Percentiles rank a stretch among this genome's conserved stretches.
Evolutionary conservation across 1,140 invertebrate genomes (phyloP).

Genomic region (Episyrphus balteatus): DNA sequence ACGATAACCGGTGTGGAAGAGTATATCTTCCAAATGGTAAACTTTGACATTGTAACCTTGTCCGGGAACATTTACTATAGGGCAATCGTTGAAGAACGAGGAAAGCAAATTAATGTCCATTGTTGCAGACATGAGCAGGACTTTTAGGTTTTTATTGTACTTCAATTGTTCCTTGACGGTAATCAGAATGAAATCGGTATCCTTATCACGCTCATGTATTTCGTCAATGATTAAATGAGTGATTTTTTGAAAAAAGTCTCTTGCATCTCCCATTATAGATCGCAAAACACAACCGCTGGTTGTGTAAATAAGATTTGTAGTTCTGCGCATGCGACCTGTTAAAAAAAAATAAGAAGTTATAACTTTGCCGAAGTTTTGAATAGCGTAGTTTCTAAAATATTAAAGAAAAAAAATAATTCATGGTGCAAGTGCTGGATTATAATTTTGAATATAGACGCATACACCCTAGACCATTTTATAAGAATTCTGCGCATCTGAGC

Average conservation of each 20-base stretch:
- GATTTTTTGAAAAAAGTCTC: conserved; percentile 38
- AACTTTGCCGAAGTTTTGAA: background rate
- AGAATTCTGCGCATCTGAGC: too few species aligned
- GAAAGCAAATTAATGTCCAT: conserved; percentile 70
- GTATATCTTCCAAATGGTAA: conserved; percentile 73
- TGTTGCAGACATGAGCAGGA: conserved; percentile 94
- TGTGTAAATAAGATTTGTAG: conserved; percentile 22
- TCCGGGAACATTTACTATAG: conserved; percentile 70
- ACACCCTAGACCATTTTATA: too few species aligned
- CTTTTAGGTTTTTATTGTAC: conserved; percentile 58
- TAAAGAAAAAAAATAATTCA: too few species aligned
- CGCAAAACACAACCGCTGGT: conserved; percentile 31
- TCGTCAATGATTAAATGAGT: conserved; percentile 90
- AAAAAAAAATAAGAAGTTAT: conserved; percentile 38
- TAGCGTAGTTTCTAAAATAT: background rate
- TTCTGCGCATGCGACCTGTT: conserved; percentile 42
- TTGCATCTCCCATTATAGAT: conserved; percentile 32
- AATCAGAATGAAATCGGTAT: conserved; percentile 86
- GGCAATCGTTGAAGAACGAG: conserved; percentile 63
- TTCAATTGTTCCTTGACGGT: conserved; percentile 65
- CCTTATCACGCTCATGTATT: conserved; percentile 86
- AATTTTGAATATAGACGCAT: too few species aligned
- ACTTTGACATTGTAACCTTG: conserved; percentile 65
- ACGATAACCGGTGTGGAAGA: conserved; percentile 55
- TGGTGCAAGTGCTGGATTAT: too few species aligned